Percentiles rank a stretch among this genome's conserved stretches.
Conservation (phyloP, 2,797 vertebrate species). For the Coendou prehensilis region DNA sequence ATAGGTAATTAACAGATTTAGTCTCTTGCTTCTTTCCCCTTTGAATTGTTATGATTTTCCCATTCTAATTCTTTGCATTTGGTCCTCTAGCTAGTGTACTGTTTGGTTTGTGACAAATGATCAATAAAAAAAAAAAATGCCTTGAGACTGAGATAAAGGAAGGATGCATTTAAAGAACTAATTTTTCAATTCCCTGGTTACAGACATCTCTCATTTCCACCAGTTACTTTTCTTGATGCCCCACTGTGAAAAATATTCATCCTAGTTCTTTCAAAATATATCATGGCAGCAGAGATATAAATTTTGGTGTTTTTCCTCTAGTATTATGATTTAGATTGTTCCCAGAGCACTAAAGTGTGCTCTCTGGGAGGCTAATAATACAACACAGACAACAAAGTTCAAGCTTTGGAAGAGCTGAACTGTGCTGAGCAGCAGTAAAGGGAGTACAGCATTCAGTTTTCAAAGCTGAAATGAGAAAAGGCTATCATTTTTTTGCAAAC, state of each 20-base stretch:
- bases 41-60: conserved; percentile 1
- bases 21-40: neutral
- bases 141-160: conserved; percentile 24
- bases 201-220: conserved; percentile 9
- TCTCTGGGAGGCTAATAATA: conserved; percentile 40
- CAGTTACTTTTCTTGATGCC: conserved; percentile 43
- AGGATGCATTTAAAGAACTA: neutral
- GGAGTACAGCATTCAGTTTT: conserved; percentile 12
- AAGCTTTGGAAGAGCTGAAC: conserved; percentile 38
- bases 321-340: conserved; percentile 63
- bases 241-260: neutral
- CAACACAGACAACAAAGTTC: conserved; percentile 53
- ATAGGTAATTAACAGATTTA: neutral
- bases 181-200: conserved; percentile 41
- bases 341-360: conserved; percentile 12
- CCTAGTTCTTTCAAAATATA: conserved; percentile 56
- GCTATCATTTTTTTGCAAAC: conserved; percentile 36
- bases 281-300: conserved; percentile 31
- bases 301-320: conserved; percentile 29
- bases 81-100: conserved; percentile 3
- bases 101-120: conserved; percentile 57
- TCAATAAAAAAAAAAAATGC: neutral
- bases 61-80: conserved; percentile 13
- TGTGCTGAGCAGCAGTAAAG: neutral
- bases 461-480: conserved; percentile 13